Percentiles rank a stretch among this genome's conserved stretches.
These are phyloP conservation scores for Embiotoca jacksoni DNA, from an alignment of 2,113 vertebrate species.

Conservation along the genomic window DNA sequence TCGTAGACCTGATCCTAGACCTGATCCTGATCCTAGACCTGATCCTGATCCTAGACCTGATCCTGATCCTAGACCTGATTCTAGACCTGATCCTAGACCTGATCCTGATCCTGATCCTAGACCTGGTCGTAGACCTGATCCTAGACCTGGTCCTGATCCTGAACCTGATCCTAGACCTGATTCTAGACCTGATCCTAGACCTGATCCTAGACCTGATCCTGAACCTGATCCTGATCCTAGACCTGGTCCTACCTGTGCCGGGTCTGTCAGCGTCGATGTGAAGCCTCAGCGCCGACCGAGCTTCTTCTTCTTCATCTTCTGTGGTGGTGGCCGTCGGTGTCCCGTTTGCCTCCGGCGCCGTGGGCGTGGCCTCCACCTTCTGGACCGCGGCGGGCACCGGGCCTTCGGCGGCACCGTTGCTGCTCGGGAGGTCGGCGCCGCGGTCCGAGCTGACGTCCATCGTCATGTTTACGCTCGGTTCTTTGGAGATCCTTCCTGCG, in stretches of 20 bases:
- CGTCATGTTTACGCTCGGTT: not conserved
- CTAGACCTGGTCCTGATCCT: not conserved
- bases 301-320: conserved; percentile 59
- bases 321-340: conserved; percentile 7
- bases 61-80: no score
- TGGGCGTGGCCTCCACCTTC: conserved; percentile 38
- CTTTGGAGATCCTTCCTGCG: conserved; percentile 28
- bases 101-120: not conserved
- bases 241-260: conserved; percentile 5
- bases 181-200: no score
- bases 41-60: not conserved
- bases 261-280: conserved; percentile 4
- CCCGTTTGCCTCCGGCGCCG: conserved; percentile 24
- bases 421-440: not conserved
- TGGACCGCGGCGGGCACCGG: not conserved
- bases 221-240: no score
- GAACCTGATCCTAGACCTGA: no score
- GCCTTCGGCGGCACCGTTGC: not conserved
- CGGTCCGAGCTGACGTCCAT: not conserved
- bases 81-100: no score
- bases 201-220: no score
- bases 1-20: no score
- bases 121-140: not conserved
- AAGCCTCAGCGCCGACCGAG: conserved; percentile 30
- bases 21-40: no score